A percentile compares a stretch with the other conserved stretches of the same genome.
Evolutionary conservation across 1,140 invertebrate species (phyloP).

Genomic region (Diabrotica undecimpunctata): DNA sequence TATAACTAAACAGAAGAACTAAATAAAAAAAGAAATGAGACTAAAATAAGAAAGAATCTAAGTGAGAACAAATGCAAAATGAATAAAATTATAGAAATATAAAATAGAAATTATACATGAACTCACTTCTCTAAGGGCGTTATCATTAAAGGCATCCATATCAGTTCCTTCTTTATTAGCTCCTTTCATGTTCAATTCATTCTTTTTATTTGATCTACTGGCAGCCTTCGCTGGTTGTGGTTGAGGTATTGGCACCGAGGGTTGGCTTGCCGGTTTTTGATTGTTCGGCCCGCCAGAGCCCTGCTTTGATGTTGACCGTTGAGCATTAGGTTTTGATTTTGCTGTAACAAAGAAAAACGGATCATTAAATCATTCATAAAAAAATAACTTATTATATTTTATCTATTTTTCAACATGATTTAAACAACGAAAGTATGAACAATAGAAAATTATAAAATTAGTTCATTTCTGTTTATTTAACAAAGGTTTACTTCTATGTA

Average conservation of each 20-base stretch:
- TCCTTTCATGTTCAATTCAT: conserved; percentile 46
- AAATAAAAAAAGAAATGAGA: too few relatives aligned
- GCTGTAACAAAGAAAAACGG: conserved; percentile 34
- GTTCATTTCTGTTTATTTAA: too few relatives aligned
- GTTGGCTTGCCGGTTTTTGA: conserved; percentile 20
- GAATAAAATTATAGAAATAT: too few relatives aligned
- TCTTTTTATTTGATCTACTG: conserved; percentile 43
- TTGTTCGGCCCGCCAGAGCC: conserved; percentile 5
- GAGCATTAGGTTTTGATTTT: conserved; percentile 36
- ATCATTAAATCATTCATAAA: conserved; percentile 5
- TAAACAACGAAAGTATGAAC: neutral
- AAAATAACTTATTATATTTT: neutral
- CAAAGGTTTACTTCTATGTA: too few relatives aligned
- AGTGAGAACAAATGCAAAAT: too few relatives aligned
- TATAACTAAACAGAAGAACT: too few relatives aligned
- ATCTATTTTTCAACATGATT: neutral
- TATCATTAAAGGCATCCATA: conserved; percentile 48
- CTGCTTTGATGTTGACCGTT: conserved; percentile 10
- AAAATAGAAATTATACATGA: conserved; percentile 9
- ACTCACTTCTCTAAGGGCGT: conserved; percentile 28
- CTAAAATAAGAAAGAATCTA: too few relatives aligned
- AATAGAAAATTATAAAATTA: too few relatives aligned
- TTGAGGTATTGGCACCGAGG: conserved; percentile 28
- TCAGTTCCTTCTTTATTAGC: conserved; percentile 49
- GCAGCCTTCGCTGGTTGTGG: conserved; percentile 37